These are phyloP conservation scores for Hipparchia semele DNA, from an alignment of 2,888 invertebrate species.

Conservation along the genomic window DNA sequence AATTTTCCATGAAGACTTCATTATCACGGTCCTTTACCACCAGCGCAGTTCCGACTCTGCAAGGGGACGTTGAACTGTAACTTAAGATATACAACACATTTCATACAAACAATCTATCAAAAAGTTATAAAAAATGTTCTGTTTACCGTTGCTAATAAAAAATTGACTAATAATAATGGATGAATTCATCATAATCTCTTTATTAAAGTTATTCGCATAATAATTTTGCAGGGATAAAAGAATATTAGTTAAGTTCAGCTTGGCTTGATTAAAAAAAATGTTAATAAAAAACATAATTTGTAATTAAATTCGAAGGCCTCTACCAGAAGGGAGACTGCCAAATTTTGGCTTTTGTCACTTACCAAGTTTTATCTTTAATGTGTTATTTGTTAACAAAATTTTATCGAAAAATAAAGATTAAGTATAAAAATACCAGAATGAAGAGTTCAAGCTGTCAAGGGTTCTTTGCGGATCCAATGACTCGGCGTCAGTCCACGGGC, in stretches of 20 bases:
- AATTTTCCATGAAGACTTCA: slow-evolving; percentile 53
- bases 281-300: too few relatives aligned
- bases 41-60: slow-evolving; percentile 81
- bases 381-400: too few relatives aligned
- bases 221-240: too few relatives aligned
- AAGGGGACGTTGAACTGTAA: slow-evolving; percentile 82
- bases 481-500: slow-evolving; percentile 82
- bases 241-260: too few relatives aligned
- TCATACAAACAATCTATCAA: slow-evolving; percentile 3
- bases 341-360: neutral
- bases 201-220: too few relatives aligned
- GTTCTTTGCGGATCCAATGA: slow-evolving; percentile 84
- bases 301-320: too few relatives aligned
- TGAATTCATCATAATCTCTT: too few relatives aligned
- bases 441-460: slow-evolving; percentile 78
- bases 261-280: too few relatives aligned
- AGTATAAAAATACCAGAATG: slow-evolving; percentile 59
- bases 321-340: neutral
- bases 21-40: slow-evolving; percentile 57
- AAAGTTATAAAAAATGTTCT: neutral
- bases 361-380: neutral
- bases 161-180: too few relatives aligned
- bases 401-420: neutral
- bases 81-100: slow-evolving; percentile 48
- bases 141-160: too few relatives aligned